Evolutionary conservation across 1,140 invertebrate genomes (phyloP).

Genomic region (Samia ricini): DNA sequence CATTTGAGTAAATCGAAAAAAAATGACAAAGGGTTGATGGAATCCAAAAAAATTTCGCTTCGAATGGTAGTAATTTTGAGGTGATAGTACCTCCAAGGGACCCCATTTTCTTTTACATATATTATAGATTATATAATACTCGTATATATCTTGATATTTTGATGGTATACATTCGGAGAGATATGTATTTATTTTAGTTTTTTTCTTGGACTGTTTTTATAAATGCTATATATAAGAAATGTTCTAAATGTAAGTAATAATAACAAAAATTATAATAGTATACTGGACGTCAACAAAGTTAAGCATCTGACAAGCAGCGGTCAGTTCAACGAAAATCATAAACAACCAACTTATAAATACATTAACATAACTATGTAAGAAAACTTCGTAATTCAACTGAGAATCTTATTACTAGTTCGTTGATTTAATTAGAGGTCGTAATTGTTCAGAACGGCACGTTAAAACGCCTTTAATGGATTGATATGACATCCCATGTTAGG

Average conservation of each 20-base stretch:
- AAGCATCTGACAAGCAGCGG: neutral
- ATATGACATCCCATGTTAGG: neutral
- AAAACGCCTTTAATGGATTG: neutral
- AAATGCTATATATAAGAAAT: neutral
- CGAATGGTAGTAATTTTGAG: too few species aligned
- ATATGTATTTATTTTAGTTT: too few species aligned
- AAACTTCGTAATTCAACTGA: neutral
- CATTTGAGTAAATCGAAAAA: too few species aligned
- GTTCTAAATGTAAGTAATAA: neutral
- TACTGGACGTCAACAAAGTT: neutral
- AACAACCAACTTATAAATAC: neutral
- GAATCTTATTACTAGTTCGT: neutral
- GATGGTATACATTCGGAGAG: too few species aligned
- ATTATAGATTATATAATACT: too few species aligned
- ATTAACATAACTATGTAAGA: neutral
- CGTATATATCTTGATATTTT: too few species aligned
- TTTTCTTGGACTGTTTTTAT: too few species aligned
- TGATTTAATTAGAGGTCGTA: neutral
- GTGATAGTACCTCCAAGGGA: too few species aligned
- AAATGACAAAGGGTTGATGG: too few species aligned
- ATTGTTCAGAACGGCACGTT: neutral
- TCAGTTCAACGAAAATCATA: neutral
- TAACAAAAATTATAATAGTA: neutral
- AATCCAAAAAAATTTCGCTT: too few species aligned
- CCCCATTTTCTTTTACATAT: too few species aligned